Evolutionary conservation across 2,888 invertebrate genomes (phyloP).

Genomic region (Dasysyrphus tricinctus): DNA sequence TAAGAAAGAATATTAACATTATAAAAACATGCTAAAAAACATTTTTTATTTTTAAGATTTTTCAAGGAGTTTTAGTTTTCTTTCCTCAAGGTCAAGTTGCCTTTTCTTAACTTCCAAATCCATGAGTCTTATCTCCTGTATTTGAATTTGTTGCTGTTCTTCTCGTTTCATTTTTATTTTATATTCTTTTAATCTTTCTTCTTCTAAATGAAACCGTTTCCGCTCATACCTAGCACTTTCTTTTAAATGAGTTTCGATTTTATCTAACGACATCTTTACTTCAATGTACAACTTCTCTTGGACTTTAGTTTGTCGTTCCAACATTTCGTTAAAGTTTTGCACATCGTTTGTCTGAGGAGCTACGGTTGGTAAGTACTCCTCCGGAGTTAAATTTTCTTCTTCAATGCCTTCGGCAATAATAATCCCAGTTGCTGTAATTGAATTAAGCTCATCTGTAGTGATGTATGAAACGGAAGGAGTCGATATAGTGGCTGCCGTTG

Average conservation of each 20-base stretch:
- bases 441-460: background rate
- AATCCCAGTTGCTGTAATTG: background rate
- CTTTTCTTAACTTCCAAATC: slow-evolving; percentile 1
- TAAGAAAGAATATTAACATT: no score
- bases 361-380: background rate
- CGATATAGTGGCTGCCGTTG: no score
- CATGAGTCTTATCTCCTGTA: background rate
- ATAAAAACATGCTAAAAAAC: no score
- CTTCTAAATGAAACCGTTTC: slow-evolving; percentile 18
- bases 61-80: background rate
- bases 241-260: slow-evolving; percentile 13
- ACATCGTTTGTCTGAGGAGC: background rate
- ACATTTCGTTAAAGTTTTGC: background rate
- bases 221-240: background rate
- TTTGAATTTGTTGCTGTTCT: background rate
- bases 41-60: no score
- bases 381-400: background rate
- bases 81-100: background rate
- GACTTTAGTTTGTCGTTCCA: slow-evolving; percentile 2
- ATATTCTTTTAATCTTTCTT: slow-evolving; percentile 2
- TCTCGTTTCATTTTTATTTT: slow-evolving; percentile 10
- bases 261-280: background rate
- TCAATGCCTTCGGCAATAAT: background rate
- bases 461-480: no score
- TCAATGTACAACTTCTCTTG: slow-evolving; percentile 4